phyloP scores from a whole-genome alignment of 2,113 vertebrate genomes.

The Aptenodytes forsteri region DNA sequence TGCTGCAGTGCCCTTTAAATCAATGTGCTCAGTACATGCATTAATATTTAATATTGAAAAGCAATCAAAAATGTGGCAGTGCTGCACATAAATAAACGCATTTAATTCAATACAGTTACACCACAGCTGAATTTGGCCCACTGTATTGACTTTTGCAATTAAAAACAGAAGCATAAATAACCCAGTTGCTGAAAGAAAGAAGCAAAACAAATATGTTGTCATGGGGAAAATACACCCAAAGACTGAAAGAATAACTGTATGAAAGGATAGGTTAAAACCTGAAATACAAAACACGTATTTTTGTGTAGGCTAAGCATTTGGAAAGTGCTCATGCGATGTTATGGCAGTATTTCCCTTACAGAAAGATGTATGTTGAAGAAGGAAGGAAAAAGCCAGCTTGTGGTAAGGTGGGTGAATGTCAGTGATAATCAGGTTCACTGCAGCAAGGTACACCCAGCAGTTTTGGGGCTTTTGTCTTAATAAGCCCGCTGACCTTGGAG shows the following conservation, averaged over 20 bases:
- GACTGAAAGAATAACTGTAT: background rate
- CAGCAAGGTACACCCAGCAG: background rate
- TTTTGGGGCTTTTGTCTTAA: background rate
- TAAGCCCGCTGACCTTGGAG: background rate
- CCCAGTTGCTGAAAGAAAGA: background rate
- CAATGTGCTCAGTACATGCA: background rate
- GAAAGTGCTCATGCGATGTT: fast-evolving
- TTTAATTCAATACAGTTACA: background rate
- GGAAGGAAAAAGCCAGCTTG: background rate
- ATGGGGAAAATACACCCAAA: background rate
- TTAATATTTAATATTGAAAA: conserved; percentile 47
- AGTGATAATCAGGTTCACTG: background rate
- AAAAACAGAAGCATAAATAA: background rate
- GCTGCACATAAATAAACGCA: background rate
- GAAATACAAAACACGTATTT: background rate
- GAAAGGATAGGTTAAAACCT: background rate
- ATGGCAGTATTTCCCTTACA: background rate
- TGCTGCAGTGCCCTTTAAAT: conserved; percentile 12
- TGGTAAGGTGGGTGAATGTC: background rate
- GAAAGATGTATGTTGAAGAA: background rate
- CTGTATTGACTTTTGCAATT: background rate
- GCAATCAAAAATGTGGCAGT: background rate
- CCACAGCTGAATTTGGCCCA: background rate
- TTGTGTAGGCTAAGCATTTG: background rate
- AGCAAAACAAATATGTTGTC: background rate